phyloP scores from a whole-genome alignment of 2,113 vertebrate species.

The Reinhardtius hippoglossoides region DNA sequence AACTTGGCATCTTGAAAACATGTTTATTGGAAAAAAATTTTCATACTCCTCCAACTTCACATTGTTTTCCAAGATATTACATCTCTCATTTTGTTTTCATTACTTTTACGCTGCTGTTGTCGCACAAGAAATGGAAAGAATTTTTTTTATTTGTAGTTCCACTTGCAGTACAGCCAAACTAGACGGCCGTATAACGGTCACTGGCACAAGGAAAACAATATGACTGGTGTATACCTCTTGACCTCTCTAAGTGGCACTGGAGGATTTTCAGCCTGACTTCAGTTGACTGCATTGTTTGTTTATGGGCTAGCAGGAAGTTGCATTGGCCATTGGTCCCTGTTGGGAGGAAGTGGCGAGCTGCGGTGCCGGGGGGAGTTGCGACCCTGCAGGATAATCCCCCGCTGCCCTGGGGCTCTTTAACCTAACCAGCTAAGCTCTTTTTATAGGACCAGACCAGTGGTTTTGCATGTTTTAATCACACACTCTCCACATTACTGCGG shows the following conservation, averaged over 20 bases:
- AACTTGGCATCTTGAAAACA: constrained; percentile 21
- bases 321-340: constrained; percentile 60
- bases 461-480: constrained; percentile 41
- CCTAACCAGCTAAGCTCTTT: constrained; percentile 48
- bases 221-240: constrained; percentile 68
- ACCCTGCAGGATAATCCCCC: constrained; percentile 48
- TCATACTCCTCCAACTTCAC: background rate
- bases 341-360: constrained; percentile 63
- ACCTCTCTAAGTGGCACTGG: constrained; percentile 71
- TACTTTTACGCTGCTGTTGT: background rate
- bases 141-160: constrained; percentile 33
- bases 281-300: constrained; percentile 78
- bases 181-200: constrained; percentile 70
- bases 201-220: constrained; percentile 55
- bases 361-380: constrained; percentile 30
- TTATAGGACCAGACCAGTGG: constrained; percentile 41
- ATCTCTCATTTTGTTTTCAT: constrained; percentile 19
- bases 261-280: constrained; percentile 76
- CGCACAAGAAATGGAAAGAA: constrained; percentile 14
- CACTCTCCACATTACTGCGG: background rate
- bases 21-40: constrained; percentile 33
- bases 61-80: constrained; percentile 1
- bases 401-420: constrained; percentile 47
- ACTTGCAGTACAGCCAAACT: constrained; percentile 48
- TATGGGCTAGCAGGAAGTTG: constrained; percentile 75